Evolutionary conservation across 92 coral and sea anemone genomes (phyloP), one percentile per base, ranked within the genome.

Genomic region (Montipora capitata): DNA sequence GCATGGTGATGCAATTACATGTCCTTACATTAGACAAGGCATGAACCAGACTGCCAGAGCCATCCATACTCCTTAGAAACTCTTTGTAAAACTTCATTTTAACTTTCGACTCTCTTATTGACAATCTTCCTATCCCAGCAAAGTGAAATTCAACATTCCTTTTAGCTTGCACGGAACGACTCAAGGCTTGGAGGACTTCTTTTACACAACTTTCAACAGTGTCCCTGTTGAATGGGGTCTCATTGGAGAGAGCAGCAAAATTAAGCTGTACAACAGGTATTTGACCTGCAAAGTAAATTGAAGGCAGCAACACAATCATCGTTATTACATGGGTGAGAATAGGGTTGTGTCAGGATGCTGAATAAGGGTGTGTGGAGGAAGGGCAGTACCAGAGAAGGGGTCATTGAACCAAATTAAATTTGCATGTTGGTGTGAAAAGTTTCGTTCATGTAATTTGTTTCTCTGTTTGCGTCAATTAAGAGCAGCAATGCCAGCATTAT

Each of bases 51-150:
- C 91, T 94, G 4, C 98, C 99, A 81, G 99, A 90, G 38, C 96
- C 96, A 80, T 97, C 99, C 98, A 97, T 94, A 73, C 91, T 97
- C 81, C 84, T 94, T 17, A 97, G 78, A 85, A 97, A 97, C 68
- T 97, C 99, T 78, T 97, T 97, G 71, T 88, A 97, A 76, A 97
- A 97, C 77, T 97, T 97, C 99, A 97, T 97, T 83, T 97, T 97
- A 4, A 96, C 99, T 88, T 96, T 94, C 75, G 97, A 82, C 54
- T 97, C 99, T 68, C 99, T 87, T 44, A 97, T 88, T 40, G 98
- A 97, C 67, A 97, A 91, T 54, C 98, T 85, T 39, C 99, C 99
- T 81, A 97, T 97, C 7, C 99, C 99, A 79, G 98, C 63, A 77
- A 97, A 97, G 85, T 96, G 94, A 68, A 97, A 97, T 77, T 97